These are phyloP conservation scores for Cryptocephalus primarius DNA, from an alignment of 2,888 invertebrate genomes.

Conservation along the genomic window DNA sequence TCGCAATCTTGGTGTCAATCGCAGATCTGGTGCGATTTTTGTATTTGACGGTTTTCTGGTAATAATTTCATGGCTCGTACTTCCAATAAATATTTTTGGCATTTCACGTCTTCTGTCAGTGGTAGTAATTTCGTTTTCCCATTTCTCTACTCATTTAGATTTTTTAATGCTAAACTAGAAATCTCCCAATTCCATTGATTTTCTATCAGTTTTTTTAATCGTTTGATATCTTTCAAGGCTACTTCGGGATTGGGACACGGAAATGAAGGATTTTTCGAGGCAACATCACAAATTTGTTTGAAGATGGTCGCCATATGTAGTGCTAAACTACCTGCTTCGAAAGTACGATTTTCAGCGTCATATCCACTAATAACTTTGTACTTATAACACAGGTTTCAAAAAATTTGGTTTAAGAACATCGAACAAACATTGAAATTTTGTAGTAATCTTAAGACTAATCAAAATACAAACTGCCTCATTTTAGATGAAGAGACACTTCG, in stretches of 20 bases:
- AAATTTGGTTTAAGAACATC: constrained; percentile 10
- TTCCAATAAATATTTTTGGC: constrained; percentile 2
- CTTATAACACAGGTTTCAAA: constrained; percentile 12
- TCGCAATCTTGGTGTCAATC: no score
- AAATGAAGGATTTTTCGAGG: constrained; percentile 5
- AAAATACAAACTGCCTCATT: constrained; percentile 10
- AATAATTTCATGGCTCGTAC: constrained; percentile 2
- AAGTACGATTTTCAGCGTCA: constrained; percentile 2
- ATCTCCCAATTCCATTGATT: constrained; percentile 6
- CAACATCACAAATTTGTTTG: constrained; percentile 8
- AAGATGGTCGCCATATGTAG: constrained; percentile 10
- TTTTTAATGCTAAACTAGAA: constrained; percentile 2
- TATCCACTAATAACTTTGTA: constrained; percentile 12
- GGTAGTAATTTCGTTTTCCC: constrained; percentile 2
- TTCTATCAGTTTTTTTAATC: constrained; percentile 5
- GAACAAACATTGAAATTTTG: constrained; percentile 1
- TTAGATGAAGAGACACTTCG: constrained; percentile 7
- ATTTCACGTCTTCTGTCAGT: constrained; percentile 2
- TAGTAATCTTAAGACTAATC: constrained; percentile 4
- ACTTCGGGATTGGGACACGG: constrained; percentile 5
- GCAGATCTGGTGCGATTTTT: constrained; percentile 7
- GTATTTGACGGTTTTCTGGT: not conserved
- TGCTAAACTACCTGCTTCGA: constrained; percentile 8
- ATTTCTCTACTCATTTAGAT: constrained; percentile 1
- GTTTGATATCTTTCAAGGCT: constrained; percentile 7